Conservation (phyloP, 2,797 vertebrate species). For the Nothura maculosa region DNA sequence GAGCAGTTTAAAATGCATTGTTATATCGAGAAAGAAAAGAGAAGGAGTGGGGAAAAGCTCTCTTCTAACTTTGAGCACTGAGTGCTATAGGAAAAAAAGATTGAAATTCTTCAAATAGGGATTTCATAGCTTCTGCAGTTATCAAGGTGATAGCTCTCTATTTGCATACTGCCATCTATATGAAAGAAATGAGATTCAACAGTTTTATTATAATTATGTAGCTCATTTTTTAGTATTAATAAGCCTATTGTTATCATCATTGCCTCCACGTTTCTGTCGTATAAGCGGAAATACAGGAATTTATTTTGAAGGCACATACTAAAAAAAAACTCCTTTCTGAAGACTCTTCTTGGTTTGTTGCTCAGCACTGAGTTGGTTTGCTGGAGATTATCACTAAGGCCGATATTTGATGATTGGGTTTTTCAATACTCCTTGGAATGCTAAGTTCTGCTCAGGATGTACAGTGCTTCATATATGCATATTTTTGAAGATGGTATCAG, state of each 20-base stretch:
- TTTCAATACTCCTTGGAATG: not conserved
- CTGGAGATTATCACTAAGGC: not conserved
- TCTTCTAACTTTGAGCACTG: slow-evolving; percentile 58
- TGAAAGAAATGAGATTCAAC: slow-evolving; percentile 51
- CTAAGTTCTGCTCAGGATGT: not conserved
- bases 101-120: slow-evolving; percentile 67
- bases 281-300: slow-evolving; percentile 44
- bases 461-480: not conserved
- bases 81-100: slow-evolving; percentile 49
- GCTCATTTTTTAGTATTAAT: slow-evolving; percentile 57
- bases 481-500: slow-evolving; percentile 39
- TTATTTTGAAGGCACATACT: slow-evolving; percentile 45
- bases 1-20: slow-evolving; percentile 81
- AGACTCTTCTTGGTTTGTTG: slow-evolving; percentile 17
- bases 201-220: slow-evolving; percentile 76
- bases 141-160: slow-evolving; percentile 25
- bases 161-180: slow-evolving; percentile 32
- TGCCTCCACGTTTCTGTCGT: slow-evolving; percentile 26
- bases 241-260: slow-evolving; percentile 65
- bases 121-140: slow-evolving; percentile 43
- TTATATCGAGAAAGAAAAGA: slow-evolving; percentile 68
- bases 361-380: slow-evolving; percentile 6
- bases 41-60: not conserved
- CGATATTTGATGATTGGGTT: not conserved
- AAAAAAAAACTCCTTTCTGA: slow-evolving; percentile 42